Base-by-base conservation (phyloP, 2,797 vertebrate species). In the Pagetopsis macropterus region DNA sequence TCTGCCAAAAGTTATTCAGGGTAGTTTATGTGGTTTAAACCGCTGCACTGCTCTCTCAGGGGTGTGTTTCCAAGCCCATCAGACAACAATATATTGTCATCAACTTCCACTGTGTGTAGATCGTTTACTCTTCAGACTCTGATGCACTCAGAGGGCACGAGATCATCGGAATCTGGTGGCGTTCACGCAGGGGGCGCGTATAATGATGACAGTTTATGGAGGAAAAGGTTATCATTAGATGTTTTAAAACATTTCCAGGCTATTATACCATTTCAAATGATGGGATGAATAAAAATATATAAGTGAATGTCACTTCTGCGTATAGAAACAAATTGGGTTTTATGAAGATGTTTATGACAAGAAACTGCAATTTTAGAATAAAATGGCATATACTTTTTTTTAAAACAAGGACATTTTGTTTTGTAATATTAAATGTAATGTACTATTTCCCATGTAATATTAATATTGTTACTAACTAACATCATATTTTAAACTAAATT, bases 1-100 rank as follows among this genome's bases (percentile, higher is more conserved):
- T 43, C 41, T 63, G 52, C 69, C 75, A 51, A 13, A 15, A 51
- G 64, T 67, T 43, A 56, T 74, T 65, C 46, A 15, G 37, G 16
- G 50, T 66, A 57, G 43, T 77, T 77, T 70, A 68, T 63, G 8
- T 62, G 71, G 55, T 71, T 44, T 72, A 44, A 67, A 75, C 41
- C 57, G 19, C 59, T 13, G 54, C 45, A 5, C 40, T 77, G 46
- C n/a, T 40, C 31, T 52, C 52, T 19, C 31, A 27, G 70, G 50
- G 59, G 41, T 62, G 37, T 63, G 40, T 44, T 21, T 76, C 16
- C 16, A 60, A 76, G 52, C 15, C 43, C 51, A 68, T 73, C 54
- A 50, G 37, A 57, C 16, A 4, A 57, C 5, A 59, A n/a, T n/a
- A 50, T 58, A 45, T 54, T 3, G 2, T 37, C 31, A 73, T 8